Conservation (phyloP, 2,888 invertebrate genomes). For the Chelonus formosanus region DNA sequence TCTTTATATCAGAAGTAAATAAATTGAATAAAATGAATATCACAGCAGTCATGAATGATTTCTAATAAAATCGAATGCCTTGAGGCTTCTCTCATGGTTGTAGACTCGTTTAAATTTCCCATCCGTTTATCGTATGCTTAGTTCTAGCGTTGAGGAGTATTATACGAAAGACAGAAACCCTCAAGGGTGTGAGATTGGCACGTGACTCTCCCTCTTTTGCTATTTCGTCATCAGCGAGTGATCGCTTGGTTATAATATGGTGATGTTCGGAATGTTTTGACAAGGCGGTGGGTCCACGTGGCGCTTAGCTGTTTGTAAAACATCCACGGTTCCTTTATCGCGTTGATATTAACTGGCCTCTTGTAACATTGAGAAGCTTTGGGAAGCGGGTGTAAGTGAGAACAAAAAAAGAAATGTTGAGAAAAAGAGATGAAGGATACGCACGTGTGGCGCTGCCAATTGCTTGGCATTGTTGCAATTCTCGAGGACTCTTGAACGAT, state of each 20-base stretch:
- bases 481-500: constrained; percentile 52
- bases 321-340: constrained; percentile 61
- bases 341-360: constrained; percentile 58
- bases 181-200: constrained; percentile 30
- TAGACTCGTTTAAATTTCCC: constrained; percentile 50
- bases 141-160: constrained; percentile 29
- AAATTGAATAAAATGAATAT: neutral
- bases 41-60: neutral
- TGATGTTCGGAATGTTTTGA: constrained; percentile 59
- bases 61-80: constrained; percentile 45
- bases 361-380: constrained; percentile 43
- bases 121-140: constrained; percentile 47
- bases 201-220: constrained; percentile 23
- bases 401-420: constrained; percentile 19
- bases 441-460: constrained; percentile 46
- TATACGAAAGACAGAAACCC: constrained; percentile 12
- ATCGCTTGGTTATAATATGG: constrained; percentile 24
- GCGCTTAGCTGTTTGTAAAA: constrained; percentile 63
- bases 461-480: constrained; percentile 57
- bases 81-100: constrained; percentile 46
- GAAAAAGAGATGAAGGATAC: constrained; percentile 21
- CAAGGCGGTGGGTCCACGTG: constrained; percentile 61
- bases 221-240: constrained; percentile 26
- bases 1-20: too few relatives aligned
- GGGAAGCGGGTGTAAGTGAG: constrained; percentile 4